Conservation (phyloP, 2,888 invertebrate genomes). For the Ariolimax columbianus region DNA sequence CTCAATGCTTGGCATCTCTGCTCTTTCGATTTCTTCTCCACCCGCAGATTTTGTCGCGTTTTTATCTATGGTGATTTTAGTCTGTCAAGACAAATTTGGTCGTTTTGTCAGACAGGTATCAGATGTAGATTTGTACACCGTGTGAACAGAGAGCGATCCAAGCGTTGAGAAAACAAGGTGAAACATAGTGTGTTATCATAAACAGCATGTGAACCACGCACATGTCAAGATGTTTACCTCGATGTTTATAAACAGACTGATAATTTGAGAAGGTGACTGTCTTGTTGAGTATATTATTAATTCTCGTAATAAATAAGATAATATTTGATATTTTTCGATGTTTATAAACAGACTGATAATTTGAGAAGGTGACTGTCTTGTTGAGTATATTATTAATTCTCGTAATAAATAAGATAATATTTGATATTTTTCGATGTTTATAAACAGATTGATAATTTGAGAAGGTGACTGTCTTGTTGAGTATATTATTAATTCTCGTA, state of each 20-base stretch:
- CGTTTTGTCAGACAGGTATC: slow-evolving; percentile 2
- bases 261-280: background rate
- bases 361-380: too few species aligned
- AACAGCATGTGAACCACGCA: background rate
- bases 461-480: too few species aligned
- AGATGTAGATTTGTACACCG: background rate
- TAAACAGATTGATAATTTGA: too few species aligned
- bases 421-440: too few species aligned
- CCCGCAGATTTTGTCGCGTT: background rate
- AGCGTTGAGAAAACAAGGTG: slow-evolving; percentile 21
- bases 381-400: too few species aligned
- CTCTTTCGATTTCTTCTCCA: too few species aligned
- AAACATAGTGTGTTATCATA: background rate
- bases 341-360: too few species aligned
- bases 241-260: slow-evolving; percentile 10
- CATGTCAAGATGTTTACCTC: slow-evolving; percentile 7
- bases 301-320: background rate
- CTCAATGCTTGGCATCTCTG: background rate
- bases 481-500: too few species aligned
- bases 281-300: background rate
- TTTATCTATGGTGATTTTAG: background rate
- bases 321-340: background rate
- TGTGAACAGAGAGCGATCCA: background rate
- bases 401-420: too few species aligned
- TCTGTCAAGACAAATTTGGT: background rate